Conservation (phyloP, 2,888 invertebrate genomes). For the Melipona beecheii region DNA sequence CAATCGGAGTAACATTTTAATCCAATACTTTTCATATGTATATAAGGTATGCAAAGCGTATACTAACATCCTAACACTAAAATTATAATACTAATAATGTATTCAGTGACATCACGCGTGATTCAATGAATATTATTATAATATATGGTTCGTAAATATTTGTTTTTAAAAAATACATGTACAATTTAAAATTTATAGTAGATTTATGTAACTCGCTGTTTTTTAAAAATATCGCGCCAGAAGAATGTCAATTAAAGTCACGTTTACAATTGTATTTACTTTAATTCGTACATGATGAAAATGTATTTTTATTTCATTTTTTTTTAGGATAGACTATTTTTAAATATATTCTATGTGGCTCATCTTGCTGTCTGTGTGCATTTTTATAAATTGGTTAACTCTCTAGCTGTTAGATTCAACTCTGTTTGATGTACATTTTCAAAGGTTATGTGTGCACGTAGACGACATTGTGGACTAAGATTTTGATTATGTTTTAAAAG, state of each 20-base stretch:
- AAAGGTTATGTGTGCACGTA: not conserved
- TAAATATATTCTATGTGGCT: not conserved
- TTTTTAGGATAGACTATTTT: not conserved
- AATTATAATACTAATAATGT: not conserved
- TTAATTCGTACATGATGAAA: not conserved
- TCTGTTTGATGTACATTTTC: not conserved
- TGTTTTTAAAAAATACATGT: not conserved
- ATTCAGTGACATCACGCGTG: not conserved
- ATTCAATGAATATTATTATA: not conserved
- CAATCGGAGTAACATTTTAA: constrained; percentile 27
- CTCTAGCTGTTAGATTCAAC: not conserved
- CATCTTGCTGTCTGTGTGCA: not conserved
- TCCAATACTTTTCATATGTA: not conserved
- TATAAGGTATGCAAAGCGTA: not conserved
- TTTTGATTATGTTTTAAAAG: not conserved
- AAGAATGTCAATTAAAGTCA: not conserved
- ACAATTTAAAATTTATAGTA: not conserved
- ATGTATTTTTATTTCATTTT: too few species aligned
- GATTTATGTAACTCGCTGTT: not conserved
- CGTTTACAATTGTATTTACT: not conserved
- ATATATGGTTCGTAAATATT: not conserved
- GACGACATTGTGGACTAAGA: not conserved
- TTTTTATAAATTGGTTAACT: not conserved
- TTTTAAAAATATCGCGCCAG: not conserved
- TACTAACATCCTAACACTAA: constrained; percentile 4